Percentiles rank a stretch among this genome's conserved stretches.
Evolutionary conservation across 1,140 invertebrate species (phyloP).

Genomic region (Macrosteles quadrilineatus): DNA sequence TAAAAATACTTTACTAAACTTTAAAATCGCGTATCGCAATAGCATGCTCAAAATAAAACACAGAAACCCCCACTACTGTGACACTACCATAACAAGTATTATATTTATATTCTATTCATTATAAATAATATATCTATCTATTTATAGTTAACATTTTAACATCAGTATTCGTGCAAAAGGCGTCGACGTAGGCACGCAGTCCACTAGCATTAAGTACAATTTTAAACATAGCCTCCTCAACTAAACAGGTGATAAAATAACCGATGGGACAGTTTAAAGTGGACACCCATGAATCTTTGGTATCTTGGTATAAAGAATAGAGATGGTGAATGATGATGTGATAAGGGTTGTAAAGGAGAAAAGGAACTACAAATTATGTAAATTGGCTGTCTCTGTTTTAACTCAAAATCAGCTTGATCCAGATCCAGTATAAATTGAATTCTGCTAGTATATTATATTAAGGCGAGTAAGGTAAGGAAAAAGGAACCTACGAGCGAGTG

Average conservation of each 20-base stretch:
- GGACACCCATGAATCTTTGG: slow-evolving; percentile 9
- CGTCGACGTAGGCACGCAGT: slow-evolving; percentile 20
- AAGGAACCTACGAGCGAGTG: too few relatives aligned
- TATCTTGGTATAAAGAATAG: background rate
- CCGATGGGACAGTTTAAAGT: slow-evolving; percentile 3
- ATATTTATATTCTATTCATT: slow-evolving; percentile 25
- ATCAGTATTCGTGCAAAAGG: slow-evolving; percentile 25
- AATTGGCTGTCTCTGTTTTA: too few relatives aligned
- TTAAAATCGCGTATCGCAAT: too few relatives aligned
- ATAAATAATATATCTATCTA: slow-evolving; percentile 27
- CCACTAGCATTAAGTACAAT: slow-evolving; percentile 23
- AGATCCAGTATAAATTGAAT: too few relatives aligned
- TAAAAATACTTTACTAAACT: too few relatives aligned
- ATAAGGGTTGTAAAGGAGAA: too few relatives aligned
- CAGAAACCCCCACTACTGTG: background rate
- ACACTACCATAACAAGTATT: slow-evolving; percentile 21
- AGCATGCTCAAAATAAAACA: background rate
- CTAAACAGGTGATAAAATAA: background rate
- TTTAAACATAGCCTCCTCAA: slow-evolving; percentile 12
- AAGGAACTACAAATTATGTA: too few relatives aligned
- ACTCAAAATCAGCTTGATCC: too few relatives aligned
- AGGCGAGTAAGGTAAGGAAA: too few relatives aligned
- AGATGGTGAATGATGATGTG: too few relatives aligned
- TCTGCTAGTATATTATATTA: too few relatives aligned
- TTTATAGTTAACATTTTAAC: slow-evolving; percentile 27